These are phyloP conservation scores for Philereme transversata DNA, from an alignment of 2,888 invertebrate genomes.

Conservation along the genomic window DNA sequence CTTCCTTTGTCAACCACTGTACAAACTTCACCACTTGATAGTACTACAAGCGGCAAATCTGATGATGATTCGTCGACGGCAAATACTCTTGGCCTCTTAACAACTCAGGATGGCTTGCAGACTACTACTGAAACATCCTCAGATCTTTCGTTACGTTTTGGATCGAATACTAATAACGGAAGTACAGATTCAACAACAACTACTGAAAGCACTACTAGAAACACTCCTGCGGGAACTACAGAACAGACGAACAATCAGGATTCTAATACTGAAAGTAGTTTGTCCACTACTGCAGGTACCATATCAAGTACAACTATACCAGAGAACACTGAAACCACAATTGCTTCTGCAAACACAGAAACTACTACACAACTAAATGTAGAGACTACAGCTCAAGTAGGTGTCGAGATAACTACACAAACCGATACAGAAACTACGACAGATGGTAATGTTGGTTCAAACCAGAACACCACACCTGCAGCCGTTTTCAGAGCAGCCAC, in stretches of 20 bases:
- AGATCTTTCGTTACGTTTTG: constrained; percentile 33
- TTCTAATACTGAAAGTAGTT: constrained; percentile 14
- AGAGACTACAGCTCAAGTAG: constrained; percentile 47
- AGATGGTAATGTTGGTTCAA: constrained; percentile 43
- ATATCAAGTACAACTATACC: constrained; percentile 21
- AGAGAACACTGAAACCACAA: constrained; percentile 34
- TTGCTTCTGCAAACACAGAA: constrained; percentile 27
- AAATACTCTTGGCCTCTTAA: constrained; percentile 31
- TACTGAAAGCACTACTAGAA: constrained; percentile 24
- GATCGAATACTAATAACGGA: constrained; percentile 18
- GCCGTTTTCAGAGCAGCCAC: constrained; percentile 51
- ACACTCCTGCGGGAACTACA: constrained; percentile 41
- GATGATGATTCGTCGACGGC: constrained; percentile 39
- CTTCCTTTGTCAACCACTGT: constrained; percentile 42
- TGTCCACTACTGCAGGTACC: constrained; percentile 30
- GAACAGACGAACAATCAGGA: constrained; percentile 34
- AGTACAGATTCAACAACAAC: constrained; percentile 17
- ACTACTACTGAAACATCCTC: constrained; percentile 34
- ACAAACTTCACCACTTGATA: constrained; percentile 41
- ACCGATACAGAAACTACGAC: constrained; percentile 47
- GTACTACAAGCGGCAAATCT: constrained; percentile 41
- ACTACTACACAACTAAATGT: constrained; percentile 44
- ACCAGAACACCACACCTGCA: constrained; percentile 53
- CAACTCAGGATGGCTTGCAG: constrained; percentile 28
- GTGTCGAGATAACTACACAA: constrained; percentile 52